Base-by-base conservation (phyloP, 2,113 vertebrate genomes). In the Ammodytes dubius region DNA sequence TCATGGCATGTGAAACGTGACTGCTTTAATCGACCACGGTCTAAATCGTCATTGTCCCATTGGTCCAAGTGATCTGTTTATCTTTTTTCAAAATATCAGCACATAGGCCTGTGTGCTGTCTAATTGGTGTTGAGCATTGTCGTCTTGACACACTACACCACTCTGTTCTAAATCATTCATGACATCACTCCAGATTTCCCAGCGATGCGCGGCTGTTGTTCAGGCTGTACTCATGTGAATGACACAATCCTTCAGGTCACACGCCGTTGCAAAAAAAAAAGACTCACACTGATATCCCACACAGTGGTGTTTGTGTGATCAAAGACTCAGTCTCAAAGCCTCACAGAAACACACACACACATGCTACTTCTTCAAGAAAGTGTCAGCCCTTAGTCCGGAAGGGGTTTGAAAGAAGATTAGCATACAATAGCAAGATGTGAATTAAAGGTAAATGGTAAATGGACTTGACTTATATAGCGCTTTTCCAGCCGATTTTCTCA, bases 161-260 rank as follows among this genome's bases (percentile, higher is more conserved):
- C 43, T 17, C 49, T 63, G 7, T 0, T 73, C 64, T 93, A 61
- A 91, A 89, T 91, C 77, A 92, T 93, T 93, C 37, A 92, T 93
- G 84, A 86, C 56, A 52, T 73, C 57, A 70, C 60, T 79, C 63
- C 79, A 82, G 86, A 89, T 91, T 92, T 91, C 86, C 84, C 91
- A 91, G 84, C 79, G 27, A 78, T 74, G 66, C 72, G 82, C 68
- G 27, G 77, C 89, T 92, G 90, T 72, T 71, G 52, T 47, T 59
- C 35, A 27, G 47, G 52, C 49, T 65, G 50, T 73, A 35, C 37
- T 14, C 15, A 19, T 87, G 85, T 76, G 77, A 88, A 77, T 35
- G 59, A 43, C 39, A 49, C 52, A 46, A 70, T 80, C 77, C 64
- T 70, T 77, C 46, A 68, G 61, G 59, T 87, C 68, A 65, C 84